These are phyloP conservation scores for Phoeniculus purpureus DNA, from an alignment of 2,797 vertebrate genomes.

Conservation along the genomic window DNA sequence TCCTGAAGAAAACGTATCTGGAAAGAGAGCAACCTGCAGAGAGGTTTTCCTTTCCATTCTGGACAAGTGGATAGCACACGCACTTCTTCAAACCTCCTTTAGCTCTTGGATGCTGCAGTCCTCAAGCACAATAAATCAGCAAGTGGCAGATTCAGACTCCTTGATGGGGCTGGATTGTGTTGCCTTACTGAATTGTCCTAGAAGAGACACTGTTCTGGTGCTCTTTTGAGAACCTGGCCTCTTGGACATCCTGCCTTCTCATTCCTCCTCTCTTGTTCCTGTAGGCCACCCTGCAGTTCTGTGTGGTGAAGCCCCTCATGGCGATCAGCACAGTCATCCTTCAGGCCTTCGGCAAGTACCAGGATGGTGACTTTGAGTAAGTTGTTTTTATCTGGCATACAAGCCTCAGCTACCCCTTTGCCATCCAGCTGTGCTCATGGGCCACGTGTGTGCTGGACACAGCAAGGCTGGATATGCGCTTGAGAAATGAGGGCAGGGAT, in stretches of 20 bases:
- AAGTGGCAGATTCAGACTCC: background rate
- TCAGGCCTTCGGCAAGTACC: constrained; percentile 95
- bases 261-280: background rate
- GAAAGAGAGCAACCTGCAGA: background rate
- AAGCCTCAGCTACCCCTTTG: background rate
- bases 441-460: background rate
- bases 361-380: constrained; percentile 97
- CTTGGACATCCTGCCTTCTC: background rate
- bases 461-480: background rate
- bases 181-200: background rate
- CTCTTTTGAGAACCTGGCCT: background rate
- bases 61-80: background rate
- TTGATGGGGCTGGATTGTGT: background rate
- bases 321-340: constrained; percentile 91
- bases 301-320: constrained; percentile 97
- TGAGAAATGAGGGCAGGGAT: background rate
- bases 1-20: background rate
- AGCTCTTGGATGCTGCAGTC: background rate
- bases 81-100: background rate
- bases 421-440: background rate
- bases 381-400: constrained; percentile 19
- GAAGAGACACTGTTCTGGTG: background rate
- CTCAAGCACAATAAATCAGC: background rate
- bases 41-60: background rate
- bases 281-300: constrained; percentile 96